Evolutionary conservation across 2,888 invertebrate genomes (phyloP).

Genomic region (Lithophane ornitopus): DNA sequence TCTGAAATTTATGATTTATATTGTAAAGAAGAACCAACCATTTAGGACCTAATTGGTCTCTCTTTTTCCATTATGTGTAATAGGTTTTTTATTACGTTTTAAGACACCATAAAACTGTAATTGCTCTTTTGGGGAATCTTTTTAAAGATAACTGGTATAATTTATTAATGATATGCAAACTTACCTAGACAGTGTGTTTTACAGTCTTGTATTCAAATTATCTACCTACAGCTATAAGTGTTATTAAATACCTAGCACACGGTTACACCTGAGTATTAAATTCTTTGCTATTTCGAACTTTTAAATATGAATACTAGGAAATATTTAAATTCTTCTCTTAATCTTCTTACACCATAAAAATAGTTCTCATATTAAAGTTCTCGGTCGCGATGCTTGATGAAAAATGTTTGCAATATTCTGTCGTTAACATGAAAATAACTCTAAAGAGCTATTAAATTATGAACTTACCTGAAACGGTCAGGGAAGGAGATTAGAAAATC

Average conservation of each 20-base stretch:
- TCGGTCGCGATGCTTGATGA: conserved; percentile 14
- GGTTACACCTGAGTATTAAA: conserved; percentile 27
- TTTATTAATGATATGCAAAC: neutral
- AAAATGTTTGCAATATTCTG: conserved; percentile 43
- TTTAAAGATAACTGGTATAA: neutral
- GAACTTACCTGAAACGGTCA: conserved; percentile 41
- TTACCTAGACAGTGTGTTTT: neutral
- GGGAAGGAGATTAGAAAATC: conserved; percentile 40
- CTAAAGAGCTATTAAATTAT: conserved; percentile 33
- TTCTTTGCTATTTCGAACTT: neutral
- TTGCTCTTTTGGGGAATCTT: neutral
- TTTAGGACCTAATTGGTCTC: conserved; percentile 12
- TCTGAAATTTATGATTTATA: neutral
- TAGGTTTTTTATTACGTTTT: neutral
- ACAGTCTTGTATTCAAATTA: neutral
- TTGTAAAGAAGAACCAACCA: conserved; percentile 6
- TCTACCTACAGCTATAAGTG: neutral
- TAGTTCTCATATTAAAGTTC: conserved; percentile 44
- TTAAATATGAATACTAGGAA: conserved; percentile 7
- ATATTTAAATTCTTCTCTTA: conserved; percentile 10
- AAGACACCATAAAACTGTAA: neutral
- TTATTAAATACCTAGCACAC: neutral
- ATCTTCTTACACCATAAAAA: conserved; percentile 22
- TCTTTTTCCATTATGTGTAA: neutral
- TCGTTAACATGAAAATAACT: conserved; percentile 33